A percentile compares a stretch with the other conserved stretches of the same genome.
These are phyloP conservation scores for Chionomys nivalis DNA, from an alignment of 2,113 vertebrate genomes.

Conservation along the genomic window DNA sequence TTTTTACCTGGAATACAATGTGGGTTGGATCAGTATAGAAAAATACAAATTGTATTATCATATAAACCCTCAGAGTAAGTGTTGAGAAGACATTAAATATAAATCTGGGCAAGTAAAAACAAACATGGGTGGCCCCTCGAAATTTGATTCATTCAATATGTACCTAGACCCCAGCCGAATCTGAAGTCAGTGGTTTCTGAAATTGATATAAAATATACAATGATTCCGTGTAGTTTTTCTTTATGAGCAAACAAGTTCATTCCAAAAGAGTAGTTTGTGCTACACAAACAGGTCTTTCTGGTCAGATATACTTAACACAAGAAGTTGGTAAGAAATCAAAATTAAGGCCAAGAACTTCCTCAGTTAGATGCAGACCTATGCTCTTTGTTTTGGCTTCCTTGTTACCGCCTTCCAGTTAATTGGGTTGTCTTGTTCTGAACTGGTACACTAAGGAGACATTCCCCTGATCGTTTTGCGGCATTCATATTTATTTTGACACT, in stretches of 20 bases:
- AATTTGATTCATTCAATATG: neutral
- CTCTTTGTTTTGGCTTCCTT: neutral
- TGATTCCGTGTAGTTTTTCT: neutral
- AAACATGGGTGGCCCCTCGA: neutral
- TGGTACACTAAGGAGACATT: neutral
- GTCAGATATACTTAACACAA: neutral
- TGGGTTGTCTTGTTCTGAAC: neutral
- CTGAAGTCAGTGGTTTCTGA: neutral
- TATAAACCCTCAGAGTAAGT: neutral
- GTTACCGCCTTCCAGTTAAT: neutral
- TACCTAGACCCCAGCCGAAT: neutral
- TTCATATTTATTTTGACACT: neutral
- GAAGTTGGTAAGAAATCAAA: neutral
- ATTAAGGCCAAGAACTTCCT: neutral
- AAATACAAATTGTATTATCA: neutral
- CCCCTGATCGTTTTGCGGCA: neutral
- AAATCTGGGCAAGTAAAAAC: neutral
- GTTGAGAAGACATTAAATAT: neutral
- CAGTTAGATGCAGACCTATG: neutral
- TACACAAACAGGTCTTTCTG: neutral
- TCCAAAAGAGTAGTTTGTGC: neutral
- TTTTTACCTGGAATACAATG: neutral
- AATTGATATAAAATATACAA: neutral
- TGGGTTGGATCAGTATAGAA: neutral
- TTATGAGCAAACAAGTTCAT: neutral